These are phyloP conservation scores for Melanotaenia trifasciata DNA, from an alignment of 2,797 vertebrate species.

Conservation along the genomic window DNA sequence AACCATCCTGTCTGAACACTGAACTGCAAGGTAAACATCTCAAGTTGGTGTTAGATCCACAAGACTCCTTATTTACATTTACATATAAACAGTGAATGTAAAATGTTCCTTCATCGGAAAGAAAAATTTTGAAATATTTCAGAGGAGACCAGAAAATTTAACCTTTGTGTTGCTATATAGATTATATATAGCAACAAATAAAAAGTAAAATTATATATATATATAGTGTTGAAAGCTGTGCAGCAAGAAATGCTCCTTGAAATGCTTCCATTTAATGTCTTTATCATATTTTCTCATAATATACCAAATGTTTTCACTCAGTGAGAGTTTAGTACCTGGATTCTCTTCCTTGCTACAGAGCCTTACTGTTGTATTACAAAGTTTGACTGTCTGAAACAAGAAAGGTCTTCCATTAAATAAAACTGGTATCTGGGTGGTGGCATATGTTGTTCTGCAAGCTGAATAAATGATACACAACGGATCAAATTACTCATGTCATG, in stretches of 20 bases:
- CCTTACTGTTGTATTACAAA: neutral
- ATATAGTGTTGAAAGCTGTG: too few relatives aligned
- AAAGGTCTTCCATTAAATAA: too few relatives aligned
- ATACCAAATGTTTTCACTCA: neutral
- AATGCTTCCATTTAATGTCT: too few relatives aligned
- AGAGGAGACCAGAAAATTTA: neutral
- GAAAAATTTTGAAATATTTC: neutral
- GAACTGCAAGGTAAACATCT: slow-evolving; percentile 60
- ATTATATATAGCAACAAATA: too few relatives aligned
- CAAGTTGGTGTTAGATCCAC: slow-evolving; percentile 38
- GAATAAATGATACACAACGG: too few relatives aligned
- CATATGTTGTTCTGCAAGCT: too few relatives aligned
- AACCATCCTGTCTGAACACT: slow-evolving; percentile 21
- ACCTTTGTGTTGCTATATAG: neutral
- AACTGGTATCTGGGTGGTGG: too few relatives aligned
- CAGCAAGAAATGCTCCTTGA: too few relatives aligned
- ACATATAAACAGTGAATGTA: neutral
- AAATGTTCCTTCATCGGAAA: neutral
- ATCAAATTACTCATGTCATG: too few relatives aligned
- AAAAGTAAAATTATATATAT: too few relatives aligned
- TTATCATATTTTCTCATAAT: too few relatives aligned
- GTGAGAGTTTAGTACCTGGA: neutral
- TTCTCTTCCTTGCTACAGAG: neutral
- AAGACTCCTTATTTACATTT: slow-evolving; percentile 2
- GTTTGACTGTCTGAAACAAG: too few relatives aligned